Percentiles rank a stretch among this genome's conserved stretches.
Evolutionary conservation across 2,113 vertebrate species (phyloP).

Genomic region (Eulemur macaco): DNA sequence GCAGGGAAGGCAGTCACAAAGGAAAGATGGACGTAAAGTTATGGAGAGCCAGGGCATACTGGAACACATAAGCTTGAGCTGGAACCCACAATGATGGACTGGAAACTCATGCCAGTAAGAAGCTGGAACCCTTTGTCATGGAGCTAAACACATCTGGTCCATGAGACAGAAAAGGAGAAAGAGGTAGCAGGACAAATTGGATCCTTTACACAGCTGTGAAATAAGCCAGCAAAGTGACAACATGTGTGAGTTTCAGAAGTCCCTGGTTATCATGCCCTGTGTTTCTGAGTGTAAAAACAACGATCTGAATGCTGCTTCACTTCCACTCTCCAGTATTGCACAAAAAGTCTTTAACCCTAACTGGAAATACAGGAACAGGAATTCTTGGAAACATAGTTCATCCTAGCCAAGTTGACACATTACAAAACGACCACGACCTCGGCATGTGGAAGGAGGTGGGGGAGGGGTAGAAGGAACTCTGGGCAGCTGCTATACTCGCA

Average conservation of each 20-base stretch:
- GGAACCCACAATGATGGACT: not conserved
- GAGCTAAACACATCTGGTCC: not conserved
- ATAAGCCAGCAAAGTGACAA: not conserved
- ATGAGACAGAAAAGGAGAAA: not conserved
- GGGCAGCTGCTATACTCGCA: not conserved
- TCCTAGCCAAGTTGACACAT: not conserved
- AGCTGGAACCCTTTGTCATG: not conserved
- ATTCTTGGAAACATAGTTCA: constrained; percentile 1
- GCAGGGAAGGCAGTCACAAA: not conserved
- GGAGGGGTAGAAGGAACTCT: not conserved
- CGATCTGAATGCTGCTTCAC: not conserved
- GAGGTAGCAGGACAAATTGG: not conserved
- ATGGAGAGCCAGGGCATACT: not conserved
- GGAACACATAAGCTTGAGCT: not conserved
- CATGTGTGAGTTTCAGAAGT: not conserved
- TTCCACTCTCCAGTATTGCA: not conserved
- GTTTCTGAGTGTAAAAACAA: not conserved
- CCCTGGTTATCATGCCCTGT: not conserved
- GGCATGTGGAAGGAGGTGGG: not conserved
- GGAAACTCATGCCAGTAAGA: not conserved
- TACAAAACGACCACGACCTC: not conserved
- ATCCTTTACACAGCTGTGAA: not conserved
- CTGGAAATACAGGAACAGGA: not conserved
- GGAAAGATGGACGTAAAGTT: not conserved
- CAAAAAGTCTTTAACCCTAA: not conserved